Conservation (phyloP, 2,888 invertebrate genomes). For the Biston betularia region DNA sequence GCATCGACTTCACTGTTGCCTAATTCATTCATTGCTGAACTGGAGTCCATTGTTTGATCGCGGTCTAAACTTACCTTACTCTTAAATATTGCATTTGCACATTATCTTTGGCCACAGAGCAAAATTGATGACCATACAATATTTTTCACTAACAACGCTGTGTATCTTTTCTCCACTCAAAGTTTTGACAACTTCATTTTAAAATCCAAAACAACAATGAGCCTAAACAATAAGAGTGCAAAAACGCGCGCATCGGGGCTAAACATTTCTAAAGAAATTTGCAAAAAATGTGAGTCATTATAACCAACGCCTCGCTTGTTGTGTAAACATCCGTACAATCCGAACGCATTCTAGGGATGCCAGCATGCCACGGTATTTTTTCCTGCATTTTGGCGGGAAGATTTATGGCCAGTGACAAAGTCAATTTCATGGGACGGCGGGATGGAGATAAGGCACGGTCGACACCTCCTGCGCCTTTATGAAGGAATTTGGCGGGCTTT, state of each 20-base stretch:
- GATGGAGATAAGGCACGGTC: constrained; percentile 68
- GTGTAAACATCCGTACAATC: constrained; percentile 80
- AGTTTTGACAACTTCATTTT: constrained; percentile 57
- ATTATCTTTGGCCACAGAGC: no score
- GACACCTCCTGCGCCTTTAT: constrained; percentile 63
- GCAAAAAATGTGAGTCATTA: constrained; percentile 59
- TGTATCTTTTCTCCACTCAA: neutral
- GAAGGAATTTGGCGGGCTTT: constrained; percentile 77
- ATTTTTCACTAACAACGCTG: no score
- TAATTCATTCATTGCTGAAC: constrained; percentile 77
- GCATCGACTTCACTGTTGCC: constrained; percentile 52
- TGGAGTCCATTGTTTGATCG: constrained; percentile 65
- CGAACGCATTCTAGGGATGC: constrained; percentile 64
- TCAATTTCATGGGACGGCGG: constrained; percentile 79
- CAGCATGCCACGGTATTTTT: constrained; percentile 57
- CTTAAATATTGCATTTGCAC: no score
- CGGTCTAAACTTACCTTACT: no score
- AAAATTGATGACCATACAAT: no score
- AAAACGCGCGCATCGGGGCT: constrained; percentile 52
- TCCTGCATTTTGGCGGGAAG: constrained; percentile 67
- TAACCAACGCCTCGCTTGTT: constrained; percentile 67
- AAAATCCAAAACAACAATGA: constrained; percentile 44
- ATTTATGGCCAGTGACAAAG: constrained; percentile 84
- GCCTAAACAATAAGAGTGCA: constrained; percentile 39
- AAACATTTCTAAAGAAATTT: constrained; percentile 59